Conservation (phyloP, 2,888 invertebrate genomes). For the Craniophora ligustri region DNA sequence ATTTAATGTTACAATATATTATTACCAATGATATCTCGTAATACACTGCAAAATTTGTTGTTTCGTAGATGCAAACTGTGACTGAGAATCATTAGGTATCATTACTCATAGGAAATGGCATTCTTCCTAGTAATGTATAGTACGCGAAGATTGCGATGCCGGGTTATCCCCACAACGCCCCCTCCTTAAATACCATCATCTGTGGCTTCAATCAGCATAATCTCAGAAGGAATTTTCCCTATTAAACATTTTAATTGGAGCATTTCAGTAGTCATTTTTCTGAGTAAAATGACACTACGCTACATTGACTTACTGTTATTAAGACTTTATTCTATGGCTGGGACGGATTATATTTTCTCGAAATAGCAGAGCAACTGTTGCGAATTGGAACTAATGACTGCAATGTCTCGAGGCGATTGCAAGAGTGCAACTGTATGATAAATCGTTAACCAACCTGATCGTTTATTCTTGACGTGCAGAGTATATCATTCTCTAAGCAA, state of each 20-base stretch:
- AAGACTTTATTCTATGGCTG: conserved; percentile 57
- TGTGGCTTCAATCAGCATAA: no score
- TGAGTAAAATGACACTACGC: conserved; percentile 42
- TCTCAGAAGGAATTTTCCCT: conserved; percentile 58
- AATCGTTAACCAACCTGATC: conserved; percentile 71
- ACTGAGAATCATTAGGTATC: conserved; percentile 1
- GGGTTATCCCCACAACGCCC: conserved; percentile 62
- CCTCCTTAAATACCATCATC: no score
- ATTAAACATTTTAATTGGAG: conserved; percentile 52
- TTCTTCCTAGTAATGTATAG: conserved; percentile 32
- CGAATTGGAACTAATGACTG: conserved; percentile 78
- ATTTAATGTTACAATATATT: neutral
- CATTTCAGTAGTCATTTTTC: conserved; percentile 33
- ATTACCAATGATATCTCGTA: neutral
- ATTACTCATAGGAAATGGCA: neutral
- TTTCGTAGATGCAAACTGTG: neutral
- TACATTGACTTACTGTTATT: conserved; percentile 34
- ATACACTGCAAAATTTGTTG: neutral
- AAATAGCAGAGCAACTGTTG: conserved; percentile 78
- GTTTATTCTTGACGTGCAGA: conserved; percentile 66
- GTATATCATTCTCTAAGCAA: conserved; percentile 62
- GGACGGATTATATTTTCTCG: conserved; percentile 66
- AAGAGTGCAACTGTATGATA: conserved; percentile 71
- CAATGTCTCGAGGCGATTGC: conserved; percentile 70
- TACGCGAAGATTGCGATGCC: conserved; percentile 24